A percentile compares a stretch with the other conserved stretches of the same genome.
phyloP scores from a whole-genome alignment of 2,113 vertebrate species.

The Merops nubicus region DNA sequence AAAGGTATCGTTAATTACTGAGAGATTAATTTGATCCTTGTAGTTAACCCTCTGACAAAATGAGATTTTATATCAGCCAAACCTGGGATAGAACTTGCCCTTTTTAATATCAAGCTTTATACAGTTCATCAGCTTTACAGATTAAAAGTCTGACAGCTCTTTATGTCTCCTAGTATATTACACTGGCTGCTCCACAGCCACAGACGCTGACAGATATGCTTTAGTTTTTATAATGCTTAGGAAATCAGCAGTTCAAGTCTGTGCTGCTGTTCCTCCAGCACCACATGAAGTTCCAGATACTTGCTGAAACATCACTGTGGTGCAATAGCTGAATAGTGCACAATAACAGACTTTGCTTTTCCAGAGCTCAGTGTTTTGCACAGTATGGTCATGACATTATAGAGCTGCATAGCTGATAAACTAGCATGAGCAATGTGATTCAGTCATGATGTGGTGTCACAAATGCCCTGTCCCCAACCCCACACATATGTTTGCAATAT shows the following conservation, averaged over 20 bases:
- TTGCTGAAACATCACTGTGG: background rate
- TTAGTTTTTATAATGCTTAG: conserved; percentile 9
- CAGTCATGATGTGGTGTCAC: background rate
- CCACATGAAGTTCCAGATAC: background rate
- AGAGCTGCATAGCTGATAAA: background rate
- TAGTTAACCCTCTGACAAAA: conserved; percentile 48
- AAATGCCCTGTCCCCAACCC: background rate
- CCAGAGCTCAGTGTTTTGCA: background rate
- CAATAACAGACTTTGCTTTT: background rate
- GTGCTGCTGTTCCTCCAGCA: background rate
- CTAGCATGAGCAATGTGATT: background rate
- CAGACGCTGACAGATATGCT: background rate
- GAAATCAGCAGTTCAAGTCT: background rate
- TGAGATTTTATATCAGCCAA: conserved; percentile 44
- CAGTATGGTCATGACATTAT: background rate
- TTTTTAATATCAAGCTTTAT: background rate
- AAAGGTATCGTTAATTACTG: conserved; percentile 44
- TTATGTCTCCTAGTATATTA: conserved; percentile 34
- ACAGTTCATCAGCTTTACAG: conserved; percentile 50
- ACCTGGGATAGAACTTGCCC: background rate
- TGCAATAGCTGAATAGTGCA: background rate
- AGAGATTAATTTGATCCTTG: conserved; percentile 54
- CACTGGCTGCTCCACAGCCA: background rate
- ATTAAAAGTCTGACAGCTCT: conserved; percentile 45
- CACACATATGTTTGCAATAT: background rate